Evolutionary conservation across 1,140 invertebrate species (phyloP), one percentile per base, ranked within the genome.

Genomic region (Babylonia areolata): DNA sequence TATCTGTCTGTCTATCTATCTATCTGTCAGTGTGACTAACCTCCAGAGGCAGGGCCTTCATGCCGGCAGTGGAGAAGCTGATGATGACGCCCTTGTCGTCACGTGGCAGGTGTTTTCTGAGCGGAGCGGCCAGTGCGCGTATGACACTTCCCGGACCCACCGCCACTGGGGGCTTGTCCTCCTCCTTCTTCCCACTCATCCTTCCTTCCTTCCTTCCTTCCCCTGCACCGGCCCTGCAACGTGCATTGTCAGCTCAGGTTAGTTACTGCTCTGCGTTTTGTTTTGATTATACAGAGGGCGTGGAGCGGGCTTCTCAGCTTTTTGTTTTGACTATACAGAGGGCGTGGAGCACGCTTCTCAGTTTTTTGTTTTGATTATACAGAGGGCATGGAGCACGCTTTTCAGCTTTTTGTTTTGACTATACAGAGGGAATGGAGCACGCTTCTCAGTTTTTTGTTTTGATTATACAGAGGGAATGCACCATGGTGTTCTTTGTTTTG

Each of bases 91-190:
- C 87, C n/a, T 90, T 90, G 54, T 89, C 89, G 37, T 75, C 73
- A 9, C 73, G 73, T 6, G 28, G n/a, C 73, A 75, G 17, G 9
- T 80, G 78, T 37, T 54, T 80, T 3, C 46, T 5, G 0, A 80
- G 46, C 28, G 87, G 87, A 0, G 90, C 88, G 15, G 92, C 91
- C 64, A 94, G 88, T 2, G 92, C 91, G 28, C 85, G 85, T 40
- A 94, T 92, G 84, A 91, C 92, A 86, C 93, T 93, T 31, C 93
- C 93, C 0, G 93, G 93, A 1, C 93, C 93, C 78, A 90, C 89
- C 1, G 91, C 87, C 6, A 93, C 93, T 3, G 90, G 87, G 0
- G 92, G 89, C 78, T 93, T 91, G 12, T 93, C 90, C 28, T 93
- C 90, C 40, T 92, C 91, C 82, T 93, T 92, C 84, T 64, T 88